Percentiles rank a stretch among this genome's conserved stretches.
Evolutionary conservation across 2,888 invertebrate species (phyloP).

Genomic region (Tinea semifulvella): DNA sequence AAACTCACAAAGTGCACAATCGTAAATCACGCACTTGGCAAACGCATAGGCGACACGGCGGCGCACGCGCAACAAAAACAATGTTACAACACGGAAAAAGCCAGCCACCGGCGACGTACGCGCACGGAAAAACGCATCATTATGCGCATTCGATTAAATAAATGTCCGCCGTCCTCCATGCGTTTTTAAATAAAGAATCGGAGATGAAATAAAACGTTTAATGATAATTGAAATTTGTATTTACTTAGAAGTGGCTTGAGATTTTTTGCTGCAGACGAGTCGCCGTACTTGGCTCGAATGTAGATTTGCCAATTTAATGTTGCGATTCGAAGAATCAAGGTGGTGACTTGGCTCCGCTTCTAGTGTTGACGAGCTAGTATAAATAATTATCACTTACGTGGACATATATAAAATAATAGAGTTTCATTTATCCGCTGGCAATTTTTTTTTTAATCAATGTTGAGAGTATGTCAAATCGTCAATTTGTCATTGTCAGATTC

Average conservation of each 20-base stretch:
- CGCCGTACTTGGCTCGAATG: conserved; percentile 46
- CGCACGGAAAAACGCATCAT: conserved; percentile 51
- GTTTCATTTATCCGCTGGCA: too few relatives aligned
- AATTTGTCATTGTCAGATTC: too few relatives aligned
- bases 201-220: conserved; percentile 53
- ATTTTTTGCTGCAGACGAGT: conserved; percentile 46
- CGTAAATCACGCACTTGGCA: conserved; percentile 45
- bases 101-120: conserved; percentile 46
- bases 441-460: too few relatives aligned
- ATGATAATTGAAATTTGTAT: conserved; percentile 64
- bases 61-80: conserved; percentile 40
- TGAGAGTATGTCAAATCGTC: too few relatives aligned
- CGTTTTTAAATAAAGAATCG: conserved; percentile 48
- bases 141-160: conserved; percentile 58
- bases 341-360: conserved; percentile 26
- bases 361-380: conserved; percentile 32
- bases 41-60: conserved; percentile 26
- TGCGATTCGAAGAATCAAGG: conserved; percentile 41
- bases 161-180: conserved; percentile 33
- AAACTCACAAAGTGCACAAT: conserved; percentile 42
- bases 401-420: too few relatives aligned
- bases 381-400: conserved; percentile 37
- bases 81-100: conserved; percentile 55
- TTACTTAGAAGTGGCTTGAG: conserved; percentile 42
- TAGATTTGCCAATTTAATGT: conserved; percentile 56